Percentiles rank a stretch among this genome's conserved stretches.
Conservation (phyloP, 2,113 vertebrate species). For the Gambusia holbrooki region DNA sequence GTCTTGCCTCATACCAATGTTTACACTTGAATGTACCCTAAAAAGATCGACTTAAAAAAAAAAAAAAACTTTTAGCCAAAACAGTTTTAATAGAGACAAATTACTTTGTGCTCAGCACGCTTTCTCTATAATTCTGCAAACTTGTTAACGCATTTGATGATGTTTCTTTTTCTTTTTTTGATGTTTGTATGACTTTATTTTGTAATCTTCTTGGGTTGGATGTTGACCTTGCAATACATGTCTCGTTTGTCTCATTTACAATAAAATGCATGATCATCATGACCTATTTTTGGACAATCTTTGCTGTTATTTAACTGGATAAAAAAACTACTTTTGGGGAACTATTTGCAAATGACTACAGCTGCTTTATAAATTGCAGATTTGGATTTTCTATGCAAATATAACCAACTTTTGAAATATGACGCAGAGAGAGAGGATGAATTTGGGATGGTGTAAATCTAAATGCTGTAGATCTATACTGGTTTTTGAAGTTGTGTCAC, state of each 20-base stretch:
- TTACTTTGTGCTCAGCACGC: conserved; percentile 52
- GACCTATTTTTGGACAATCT: neutral
- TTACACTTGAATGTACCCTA: conserved; percentile 81
- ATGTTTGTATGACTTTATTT: conserved; percentile 48
- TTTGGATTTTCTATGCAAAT: neutral
- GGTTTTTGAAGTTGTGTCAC: too few species aligned
- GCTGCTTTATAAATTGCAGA: neutral
- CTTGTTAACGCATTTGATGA: conserved; percentile 36
- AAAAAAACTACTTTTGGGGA: neutral
- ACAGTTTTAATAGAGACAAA: conserved; percentile 58
- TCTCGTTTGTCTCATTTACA: conserved; percentile 66
- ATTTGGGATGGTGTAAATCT: too few species aligned
- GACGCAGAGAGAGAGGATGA: too few species aligned
- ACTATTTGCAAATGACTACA: neutral
- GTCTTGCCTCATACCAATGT: conserved; percentile 76
- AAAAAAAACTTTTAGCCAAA: conserved; percentile 60
- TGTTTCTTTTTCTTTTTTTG: conserved; percentile 7
- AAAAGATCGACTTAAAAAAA: conserved; percentile 55
- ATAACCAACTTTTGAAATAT: neutral
- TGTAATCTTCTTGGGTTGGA: conserved; percentile 44
- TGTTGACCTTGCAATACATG: conserved; percentile 66
- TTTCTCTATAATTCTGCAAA: conserved; percentile 42
- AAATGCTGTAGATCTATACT: too few species aligned
- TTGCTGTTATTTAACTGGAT: neutral
- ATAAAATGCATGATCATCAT: conserved; percentile 77